Percentiles rank a stretch among this genome's conserved stretches.
Evolutionary conservation across 2,797 vertebrate genomes (phyloP).

Genomic region (Eulemur mongoz): DNA sequence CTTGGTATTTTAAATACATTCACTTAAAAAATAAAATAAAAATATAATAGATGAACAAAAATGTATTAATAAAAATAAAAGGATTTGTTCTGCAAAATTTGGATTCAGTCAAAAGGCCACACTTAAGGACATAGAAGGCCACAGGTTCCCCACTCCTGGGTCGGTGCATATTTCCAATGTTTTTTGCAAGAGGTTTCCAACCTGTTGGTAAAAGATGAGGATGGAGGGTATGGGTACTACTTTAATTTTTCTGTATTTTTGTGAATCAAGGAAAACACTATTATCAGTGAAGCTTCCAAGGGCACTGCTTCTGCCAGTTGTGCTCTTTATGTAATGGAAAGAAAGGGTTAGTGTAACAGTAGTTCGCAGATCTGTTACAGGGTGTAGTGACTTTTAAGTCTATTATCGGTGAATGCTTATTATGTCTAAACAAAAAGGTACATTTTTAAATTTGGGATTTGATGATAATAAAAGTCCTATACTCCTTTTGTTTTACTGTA

Average conservation of each 20-base stretch:
- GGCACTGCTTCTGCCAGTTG: background rate
- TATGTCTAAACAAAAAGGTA: background rate
- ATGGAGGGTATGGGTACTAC: background rate
- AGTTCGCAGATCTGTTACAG: background rate
- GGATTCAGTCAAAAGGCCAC: too few species aligned
- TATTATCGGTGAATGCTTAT: background rate
- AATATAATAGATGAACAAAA: too few species aligned
- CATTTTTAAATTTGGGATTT: background rate
- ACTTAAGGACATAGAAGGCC: too few species aligned
- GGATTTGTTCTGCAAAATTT: too few species aligned
- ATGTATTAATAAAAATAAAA: too few species aligned
- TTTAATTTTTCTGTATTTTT: conserved; percentile 6
- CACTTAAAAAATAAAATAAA: too few species aligned
- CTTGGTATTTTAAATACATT: too few species aligned
- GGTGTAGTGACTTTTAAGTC: background rate
- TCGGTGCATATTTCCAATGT: background rate
- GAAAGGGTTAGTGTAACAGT: background rate
- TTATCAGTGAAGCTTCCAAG: background rate
- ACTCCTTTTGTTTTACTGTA: background rate
- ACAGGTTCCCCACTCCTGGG: too few species aligned
- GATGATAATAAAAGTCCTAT: background rate
- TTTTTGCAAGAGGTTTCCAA: background rate
- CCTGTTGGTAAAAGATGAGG: background rate
- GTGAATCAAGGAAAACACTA: background rate
- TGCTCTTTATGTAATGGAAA: background rate